Evolutionary conservation across 2,888 invertebrate genomes (phyloP).

Genomic region (Nemurella pictetii): DNA sequence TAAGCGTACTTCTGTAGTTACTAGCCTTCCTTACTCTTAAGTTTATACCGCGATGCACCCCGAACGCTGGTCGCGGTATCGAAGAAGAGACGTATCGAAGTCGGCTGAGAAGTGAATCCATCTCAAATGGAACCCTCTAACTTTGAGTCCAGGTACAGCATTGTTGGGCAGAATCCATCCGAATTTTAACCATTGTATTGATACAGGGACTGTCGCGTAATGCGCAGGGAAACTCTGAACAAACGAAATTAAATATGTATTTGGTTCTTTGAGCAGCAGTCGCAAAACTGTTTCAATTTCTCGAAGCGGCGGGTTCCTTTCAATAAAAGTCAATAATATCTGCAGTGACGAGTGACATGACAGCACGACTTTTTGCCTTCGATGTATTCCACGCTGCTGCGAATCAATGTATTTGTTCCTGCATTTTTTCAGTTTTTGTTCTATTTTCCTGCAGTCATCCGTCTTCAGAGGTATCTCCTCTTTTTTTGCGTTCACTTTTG

Average conservation of each 20-base stretch:
- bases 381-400: neutral
- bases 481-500: neutral
- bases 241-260: neutral
- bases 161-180: too few species aligned
- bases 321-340: neutral
- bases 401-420: neutral
- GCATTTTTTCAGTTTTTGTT: neutral
- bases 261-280: neutral
- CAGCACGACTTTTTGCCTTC: too few species aligned
- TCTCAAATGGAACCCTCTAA: too few species aligned
- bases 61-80: too few species aligned
- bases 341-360: neutral
- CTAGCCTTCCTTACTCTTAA: too few species aligned
- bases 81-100: too few species aligned
- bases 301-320: neutral
- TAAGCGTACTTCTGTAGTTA: too few species aligned
- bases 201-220: too few species aligned
- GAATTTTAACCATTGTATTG: too few species aligned
- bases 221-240: neutral
- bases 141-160: too few species aligned
- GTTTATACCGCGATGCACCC: too few species aligned
- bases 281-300: neutral
- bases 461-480: neutral
- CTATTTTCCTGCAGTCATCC: neutral
- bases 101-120: too few species aligned